Evolutionary conservation across 2,888 invertebrate genomes (phyloP), one percentile per base, ranked within the genome.

Genomic region (Nymphalis c-album): DNA sequence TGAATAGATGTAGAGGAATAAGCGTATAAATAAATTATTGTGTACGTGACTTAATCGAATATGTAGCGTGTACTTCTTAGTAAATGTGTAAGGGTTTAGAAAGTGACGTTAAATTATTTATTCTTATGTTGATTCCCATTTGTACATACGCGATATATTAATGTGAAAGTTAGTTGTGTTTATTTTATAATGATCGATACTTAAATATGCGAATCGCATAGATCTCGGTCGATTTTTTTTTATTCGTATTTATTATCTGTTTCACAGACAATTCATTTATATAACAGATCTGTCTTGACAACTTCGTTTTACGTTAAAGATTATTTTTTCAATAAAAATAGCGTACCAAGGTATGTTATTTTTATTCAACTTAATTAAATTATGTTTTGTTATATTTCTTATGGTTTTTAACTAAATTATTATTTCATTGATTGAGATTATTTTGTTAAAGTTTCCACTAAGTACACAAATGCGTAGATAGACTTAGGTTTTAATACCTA

Each of bases 31-130:
- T 82, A 82, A 81, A 79, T 81, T 84, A 82, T 78, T 82, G 85
- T 88, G 86, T 87, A 87, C 77, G 86, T 88, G 86, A 76, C 76
- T 77, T 84, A 83, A 84, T 82, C 83, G 63, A 75, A 77, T 80
- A 80, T 78, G 84, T 90, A 88, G 87, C 78, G 81, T 83, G 86
- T 90, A 88, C 75, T 79, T 86, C 83, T 85, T 87, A 88, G 85
- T 86, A 85, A 85, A 85, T 86, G 85, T 86, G 79, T 90, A 90
- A 90, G 90, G 84, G 80, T 83, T 90, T 88, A 88, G 88, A 74
- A 80, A 80, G 84, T 86, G 86, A 77, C 81, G 85, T 90, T 91
- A 90, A 90, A 91, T 92, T 91, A 92, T 92, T 91, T 92, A 92
- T 92, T 91, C 88, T 88, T 90, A 91, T 89, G 92, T 92, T 92